Percentiles rank a stretch among this genome's conserved stretches.
Evolutionary conservation across 2,113 vertebrate species (phyloP).

Genomic region (Orientallactaga bullata): DNA sequence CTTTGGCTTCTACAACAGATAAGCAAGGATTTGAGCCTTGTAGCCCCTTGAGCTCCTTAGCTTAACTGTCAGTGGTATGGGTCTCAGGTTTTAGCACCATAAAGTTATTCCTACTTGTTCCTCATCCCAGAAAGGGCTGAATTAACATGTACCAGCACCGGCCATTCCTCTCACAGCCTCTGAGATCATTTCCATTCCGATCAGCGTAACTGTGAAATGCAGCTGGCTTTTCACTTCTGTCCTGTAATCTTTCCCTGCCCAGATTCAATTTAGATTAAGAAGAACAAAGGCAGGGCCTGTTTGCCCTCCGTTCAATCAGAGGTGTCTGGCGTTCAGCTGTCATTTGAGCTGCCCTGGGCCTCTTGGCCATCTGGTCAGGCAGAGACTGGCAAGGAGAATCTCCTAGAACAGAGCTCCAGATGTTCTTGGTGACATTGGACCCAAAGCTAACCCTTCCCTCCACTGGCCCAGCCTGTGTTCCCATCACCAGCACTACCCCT

Average conservation of each 20-base stretch:
- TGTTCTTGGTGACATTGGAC: neutral
- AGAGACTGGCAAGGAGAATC: too few species aligned
- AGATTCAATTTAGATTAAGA: conserved; percentile 84
- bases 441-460: neutral
- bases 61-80: neutral
- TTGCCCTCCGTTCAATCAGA: conserved; percentile 60
- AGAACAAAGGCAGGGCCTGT: conserved; percentile 70
- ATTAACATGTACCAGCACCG: neutral
- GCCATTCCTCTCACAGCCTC: neutral
- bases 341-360: neutral
- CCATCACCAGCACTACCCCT: rapidly evolving
- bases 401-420: neutral
- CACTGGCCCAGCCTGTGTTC: neutral
- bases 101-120: neutral
- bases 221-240: neutral
- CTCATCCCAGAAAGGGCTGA: neutral
- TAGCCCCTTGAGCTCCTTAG: too few species aligned
- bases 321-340: conserved; percentile 2
- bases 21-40: neutral
- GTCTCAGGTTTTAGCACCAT: neutral
- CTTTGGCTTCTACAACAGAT: neutral
- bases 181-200: conserved; percentile 33
- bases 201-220: conserved; percentile 43
- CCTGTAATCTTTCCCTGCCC: conserved; percentile 36
- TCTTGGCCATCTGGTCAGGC: neutral